Evolutionary conservation across 2,888 invertebrate genomes (phyloP).

Genomic region (Ecdyonurus torrentis): DNA sequence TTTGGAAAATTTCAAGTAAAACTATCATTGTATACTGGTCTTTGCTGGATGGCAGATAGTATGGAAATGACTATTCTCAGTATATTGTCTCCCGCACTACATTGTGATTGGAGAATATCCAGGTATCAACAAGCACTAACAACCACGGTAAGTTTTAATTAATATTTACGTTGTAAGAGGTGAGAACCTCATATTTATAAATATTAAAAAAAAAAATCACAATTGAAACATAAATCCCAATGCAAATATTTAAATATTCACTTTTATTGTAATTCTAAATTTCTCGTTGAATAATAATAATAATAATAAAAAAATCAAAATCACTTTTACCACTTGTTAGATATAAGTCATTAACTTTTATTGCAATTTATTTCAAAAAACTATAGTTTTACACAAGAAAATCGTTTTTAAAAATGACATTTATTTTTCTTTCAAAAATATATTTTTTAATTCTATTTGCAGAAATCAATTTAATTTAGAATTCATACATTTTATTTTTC

Average conservation of each 20-base stretch:
- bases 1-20: slow-evolving; percentile 85
- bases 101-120: slow-evolving; percentile 87
- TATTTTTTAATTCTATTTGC: neutral
- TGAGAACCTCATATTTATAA: no score
- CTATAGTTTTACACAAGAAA: slow-evolving; percentile 2
- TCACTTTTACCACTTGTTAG: no score
- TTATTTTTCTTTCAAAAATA: slow-evolving; percentile 1
- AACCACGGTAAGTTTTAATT: slow-evolving; percentile 62
- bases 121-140: slow-evolving; percentile 84
- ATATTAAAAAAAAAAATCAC: no score
- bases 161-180: no score
- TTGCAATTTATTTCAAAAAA: neutral
- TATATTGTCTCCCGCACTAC: slow-evolving; percentile 81
- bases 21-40: slow-evolving; percentile 63
- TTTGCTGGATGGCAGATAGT: slow-evolving; percentile 94
- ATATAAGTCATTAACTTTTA: neutral
- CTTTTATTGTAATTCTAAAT: no score
- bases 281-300: no score
- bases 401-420: neutral
- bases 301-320: no score
- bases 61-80: slow-evolving; percentile 98
- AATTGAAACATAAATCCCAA: no score
- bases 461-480: neutral
- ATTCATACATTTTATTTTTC: neutral
- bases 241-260: no score